These are phyloP conservation scores for Toxotes lorentzi DNA, from an alignment of 2,797 vertebrate species.

Conservation along the genomic window DNA sequence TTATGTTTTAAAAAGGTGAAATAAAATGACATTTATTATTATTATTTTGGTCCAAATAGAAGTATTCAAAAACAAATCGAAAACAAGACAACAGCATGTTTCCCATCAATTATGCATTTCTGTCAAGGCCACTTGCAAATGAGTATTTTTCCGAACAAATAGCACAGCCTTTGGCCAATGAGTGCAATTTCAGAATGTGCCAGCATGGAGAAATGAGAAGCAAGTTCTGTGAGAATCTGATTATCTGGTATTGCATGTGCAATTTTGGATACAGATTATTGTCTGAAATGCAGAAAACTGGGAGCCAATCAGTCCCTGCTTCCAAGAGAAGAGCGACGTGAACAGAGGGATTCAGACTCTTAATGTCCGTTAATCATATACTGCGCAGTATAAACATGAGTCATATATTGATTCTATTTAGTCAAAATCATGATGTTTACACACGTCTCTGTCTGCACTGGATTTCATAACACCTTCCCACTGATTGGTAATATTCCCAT, in stretches of 20 bases:
- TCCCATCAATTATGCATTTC: constrained; percentile 37
- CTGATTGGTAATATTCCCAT: background rate
- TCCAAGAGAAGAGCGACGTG: background rate
- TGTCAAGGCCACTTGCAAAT: constrained; percentile 37
- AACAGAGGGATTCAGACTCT: background rate
- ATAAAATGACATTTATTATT: background rate
- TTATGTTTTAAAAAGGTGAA: background rate
- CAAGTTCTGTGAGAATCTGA: background rate
- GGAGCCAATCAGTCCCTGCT: background rate
- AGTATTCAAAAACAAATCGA: background rate
- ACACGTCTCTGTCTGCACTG: background rate
- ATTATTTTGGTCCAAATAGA: background rate
- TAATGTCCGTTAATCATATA: background rate
- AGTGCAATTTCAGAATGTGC: background rate
- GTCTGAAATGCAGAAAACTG: background rate
- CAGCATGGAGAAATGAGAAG: background rate
- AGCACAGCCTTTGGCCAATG: constrained; percentile 24
- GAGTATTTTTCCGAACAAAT: constrained; percentile 29
- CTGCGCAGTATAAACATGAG: too few species aligned
- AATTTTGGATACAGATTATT: background rate
- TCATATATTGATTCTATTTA: background rate
- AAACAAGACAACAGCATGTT: constrained; percentile 9
- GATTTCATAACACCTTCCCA: background rate
- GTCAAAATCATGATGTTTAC: background rate
- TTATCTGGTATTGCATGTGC: background rate